Conservation (phyloP, 2,888 invertebrate species). For the Drosophila picticornis region DNA sequence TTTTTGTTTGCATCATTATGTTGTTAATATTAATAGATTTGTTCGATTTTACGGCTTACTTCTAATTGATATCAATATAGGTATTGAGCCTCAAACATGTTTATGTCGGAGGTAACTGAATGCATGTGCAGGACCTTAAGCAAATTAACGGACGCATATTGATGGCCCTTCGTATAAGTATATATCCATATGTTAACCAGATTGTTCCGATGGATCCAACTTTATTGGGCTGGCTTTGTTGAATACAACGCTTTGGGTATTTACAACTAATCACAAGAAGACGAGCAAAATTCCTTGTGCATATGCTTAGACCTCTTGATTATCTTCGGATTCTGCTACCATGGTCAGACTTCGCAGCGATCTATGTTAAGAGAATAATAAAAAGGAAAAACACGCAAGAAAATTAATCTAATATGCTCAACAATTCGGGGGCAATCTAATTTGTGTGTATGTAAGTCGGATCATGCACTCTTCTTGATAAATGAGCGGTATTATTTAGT, state of each 20-base stretch:
- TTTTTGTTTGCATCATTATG: constrained; percentile 20
- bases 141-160: constrained; percentile 6
- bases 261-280: constrained; percentile 77
- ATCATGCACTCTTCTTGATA: constrained; percentile 46
- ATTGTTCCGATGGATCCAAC: constrained; percentile 35
- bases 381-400: not conserved
- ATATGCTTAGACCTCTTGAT: constrained; percentile 69
- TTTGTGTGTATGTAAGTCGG: constrained; percentile 4
- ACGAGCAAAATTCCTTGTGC: constrained; percentile 57
- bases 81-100: constrained; percentile 41
- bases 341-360: constrained; percentile 85
- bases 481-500: constrained; percentile 18
- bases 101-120: constrained; percentile 34
- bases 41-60: constrained; percentile 41
- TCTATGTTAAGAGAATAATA: constrained; percentile 59
- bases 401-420: constrained; percentile 24
- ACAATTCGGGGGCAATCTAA: constrained; percentile 18
- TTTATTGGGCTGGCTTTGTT: constrained; percentile 40
- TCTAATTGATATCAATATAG: constrained; percentile 41
- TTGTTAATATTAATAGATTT: constrained; percentile 54
- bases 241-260: constrained; percentile 59
- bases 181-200: constrained; percentile 17
- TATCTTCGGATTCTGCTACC: constrained; percentile 79
- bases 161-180: constrained; percentile 31
- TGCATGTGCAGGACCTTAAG: constrained; percentile 25